phyloP scores from a whole-genome alignment of 2,113 vertebrate genomes.

The Sinocyclocheilus anshuiensis region DNA sequence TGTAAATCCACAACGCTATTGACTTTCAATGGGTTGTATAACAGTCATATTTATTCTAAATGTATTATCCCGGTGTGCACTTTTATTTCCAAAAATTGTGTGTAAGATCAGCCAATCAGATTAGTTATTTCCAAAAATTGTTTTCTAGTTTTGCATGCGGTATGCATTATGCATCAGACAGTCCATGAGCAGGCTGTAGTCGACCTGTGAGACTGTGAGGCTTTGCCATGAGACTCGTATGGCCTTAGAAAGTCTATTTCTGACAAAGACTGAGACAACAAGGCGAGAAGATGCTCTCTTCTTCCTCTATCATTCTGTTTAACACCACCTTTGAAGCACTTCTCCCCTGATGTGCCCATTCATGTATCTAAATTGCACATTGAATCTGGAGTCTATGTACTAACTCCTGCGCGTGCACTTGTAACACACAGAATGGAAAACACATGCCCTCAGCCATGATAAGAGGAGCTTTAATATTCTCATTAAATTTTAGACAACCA shows the following conservation, averaged over 20 bases:
- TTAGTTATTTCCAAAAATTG: background rate
- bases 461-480: conserved; percentile 42
- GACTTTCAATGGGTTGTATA: no score
- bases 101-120: no score
- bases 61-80: no score
- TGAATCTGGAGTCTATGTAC: conserved; percentile 37
- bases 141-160: background rate
- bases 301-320: conserved; percentile 14
- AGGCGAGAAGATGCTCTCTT: background rate
- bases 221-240: background rate
- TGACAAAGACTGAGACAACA: background rate
- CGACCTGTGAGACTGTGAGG: background rate
- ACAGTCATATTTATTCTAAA: no score
- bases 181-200: background rate
- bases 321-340: conserved; percentile 39
- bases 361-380: conserved; percentile 49
- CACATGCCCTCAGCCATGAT: conserved; percentile 46
- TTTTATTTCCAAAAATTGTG: no score
- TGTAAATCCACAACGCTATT: no score
- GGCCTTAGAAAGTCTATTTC: background rate
- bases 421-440: conserved; percentile 26
- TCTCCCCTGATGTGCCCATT: conserved; percentile 43
- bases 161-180: background rate
- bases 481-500: conserved; percentile 29
- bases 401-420: conserved; percentile 43